These are phyloP conservation scores for Catalaphyllia jardinei DNA, from an alignment of 64 coral and sea anemone species.

Conservation along the genomic window DNA sequence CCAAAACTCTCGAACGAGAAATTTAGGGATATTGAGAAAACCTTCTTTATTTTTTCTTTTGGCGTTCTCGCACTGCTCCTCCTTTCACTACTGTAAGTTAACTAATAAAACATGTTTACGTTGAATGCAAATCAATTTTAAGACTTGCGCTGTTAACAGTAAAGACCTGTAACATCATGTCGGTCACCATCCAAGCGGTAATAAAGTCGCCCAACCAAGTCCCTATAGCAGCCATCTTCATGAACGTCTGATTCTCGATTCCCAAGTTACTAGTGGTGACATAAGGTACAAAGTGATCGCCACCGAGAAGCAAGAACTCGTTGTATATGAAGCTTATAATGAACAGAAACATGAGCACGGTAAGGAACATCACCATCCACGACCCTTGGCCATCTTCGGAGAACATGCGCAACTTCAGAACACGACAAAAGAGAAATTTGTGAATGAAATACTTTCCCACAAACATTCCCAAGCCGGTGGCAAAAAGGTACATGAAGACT, in stretches of 20 bases:
- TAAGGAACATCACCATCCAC: conserved; percentile 94
- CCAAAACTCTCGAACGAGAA: too few relatives aligned
- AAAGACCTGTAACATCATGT: conserved; percentile 98
- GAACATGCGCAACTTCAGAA: conserved; percentile 76
- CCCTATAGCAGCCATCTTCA: conserved; percentile 88
- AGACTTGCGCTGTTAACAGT: too few relatives aligned
- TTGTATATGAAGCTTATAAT: conserved; percentile 83
- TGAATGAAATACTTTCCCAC: conserved; percentile 86
- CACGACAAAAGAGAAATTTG: conserved; percentile 82
- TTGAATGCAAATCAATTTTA: too few relatives aligned
- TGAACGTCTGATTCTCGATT: conserved; percentile 88
- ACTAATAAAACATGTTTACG: not conserved
- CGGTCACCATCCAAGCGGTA: conserved; percentile 93
- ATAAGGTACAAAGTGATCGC: conserved; percentile 51
- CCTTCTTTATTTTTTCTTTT: too few relatives aligned
- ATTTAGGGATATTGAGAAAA: too few relatives aligned
- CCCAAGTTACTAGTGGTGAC: conserved; percentile 74
- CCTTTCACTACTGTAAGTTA: too few relatives aligned
- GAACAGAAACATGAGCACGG: conserved; percentile 59
- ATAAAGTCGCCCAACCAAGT: conserved; percentile 95
- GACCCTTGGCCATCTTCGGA: conserved; percentile 86
- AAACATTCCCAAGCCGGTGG: conserved; percentile 56
- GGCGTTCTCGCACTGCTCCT: too few relatives aligned
- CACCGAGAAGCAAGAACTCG: conserved; percentile 73
- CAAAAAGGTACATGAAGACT: conserved; percentile 67